These are phyloP conservation scores for Plemyria rubiginata DNA, from an alignment of 2,888 invertebrate species.

Conservation along the genomic window DNA sequence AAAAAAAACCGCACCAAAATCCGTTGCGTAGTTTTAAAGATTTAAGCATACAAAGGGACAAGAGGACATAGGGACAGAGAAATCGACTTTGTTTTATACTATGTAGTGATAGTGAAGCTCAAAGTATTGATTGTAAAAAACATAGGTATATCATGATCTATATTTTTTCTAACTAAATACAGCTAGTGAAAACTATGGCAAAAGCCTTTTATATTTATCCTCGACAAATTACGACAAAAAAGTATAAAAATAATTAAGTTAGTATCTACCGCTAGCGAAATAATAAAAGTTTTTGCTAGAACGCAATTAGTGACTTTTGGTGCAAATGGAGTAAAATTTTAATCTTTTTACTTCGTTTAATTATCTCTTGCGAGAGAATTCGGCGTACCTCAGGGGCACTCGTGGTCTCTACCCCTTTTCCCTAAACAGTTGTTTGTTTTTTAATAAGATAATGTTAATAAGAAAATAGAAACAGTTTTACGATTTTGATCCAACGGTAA, in stretches of 20 bases:
- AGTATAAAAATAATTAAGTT: not conserved
- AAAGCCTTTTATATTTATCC: not conserved
- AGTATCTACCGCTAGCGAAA: not conserved
- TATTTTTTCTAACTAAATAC: no score
- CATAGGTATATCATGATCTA: no score
- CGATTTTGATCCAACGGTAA: no score
- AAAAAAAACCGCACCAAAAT: no score
- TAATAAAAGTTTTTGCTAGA: not conserved
- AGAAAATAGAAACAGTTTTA: not conserved
- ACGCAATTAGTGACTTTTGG: slow-evolving; percentile 11
- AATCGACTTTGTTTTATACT: no score
- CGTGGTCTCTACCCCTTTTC: slow-evolving; percentile 3
- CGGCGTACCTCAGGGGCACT: slow-evolving; percentile 9
- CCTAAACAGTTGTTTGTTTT: slow-evolving; percentile 18
- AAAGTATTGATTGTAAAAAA: no score
- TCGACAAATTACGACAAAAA: not conserved
- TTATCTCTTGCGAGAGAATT: slow-evolving; percentile 5
- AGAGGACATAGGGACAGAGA: no score
- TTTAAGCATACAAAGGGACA: no score
- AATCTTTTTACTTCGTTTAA: slow-evolving; percentile 9
- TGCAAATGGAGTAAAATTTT: slow-evolving; percentile 2
- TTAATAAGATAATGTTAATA: slow-evolving; percentile 13
- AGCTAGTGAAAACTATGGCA: no score
- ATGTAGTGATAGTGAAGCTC: no score
- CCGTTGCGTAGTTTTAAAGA: no score